A percentile compares a stretch with the other conserved stretches of the same genome.
phyloP scores from a whole-genome alignment of 2,113 vertebrate species.

The Myotis yumanensis region DNA sequence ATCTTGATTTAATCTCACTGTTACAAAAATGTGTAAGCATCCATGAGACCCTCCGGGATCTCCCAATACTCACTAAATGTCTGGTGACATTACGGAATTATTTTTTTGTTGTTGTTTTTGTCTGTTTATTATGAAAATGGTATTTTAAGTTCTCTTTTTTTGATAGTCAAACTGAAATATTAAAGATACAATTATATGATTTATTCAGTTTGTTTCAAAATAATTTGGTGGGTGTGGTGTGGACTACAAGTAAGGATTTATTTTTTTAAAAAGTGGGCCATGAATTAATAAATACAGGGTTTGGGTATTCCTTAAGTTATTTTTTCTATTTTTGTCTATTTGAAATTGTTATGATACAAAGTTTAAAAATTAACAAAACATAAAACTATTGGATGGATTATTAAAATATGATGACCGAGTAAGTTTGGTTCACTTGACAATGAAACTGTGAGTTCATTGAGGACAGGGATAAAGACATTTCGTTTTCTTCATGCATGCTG shows the following conservation, averaged over 20 bases:
- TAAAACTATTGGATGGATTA: background rate
- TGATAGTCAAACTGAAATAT: background rate
- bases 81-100: background rate
- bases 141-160: background rate
- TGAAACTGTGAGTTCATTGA: background rate
- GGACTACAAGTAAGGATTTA: background rate
- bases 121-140: background rate
- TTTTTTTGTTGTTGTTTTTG: background rate
- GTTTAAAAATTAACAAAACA: background rate
- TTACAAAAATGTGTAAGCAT: fast-evolving
- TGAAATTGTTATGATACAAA: background rate
- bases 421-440: background rate
- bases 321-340: background rate
- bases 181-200: background rate
- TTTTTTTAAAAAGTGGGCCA: background rate
- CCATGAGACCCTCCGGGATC: fast-evolving
- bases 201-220: background rate
- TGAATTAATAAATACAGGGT: background rate
- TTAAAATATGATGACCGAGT: background rate
- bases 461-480: background rate
- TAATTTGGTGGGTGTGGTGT: background rate
- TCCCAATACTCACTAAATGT: fast-evolving
- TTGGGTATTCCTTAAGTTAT: background rate
- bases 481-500: background rate
- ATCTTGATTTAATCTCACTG: background rate